phyloP scores from a whole-genome alignment of 2,888 invertebrate species.

The Aporophyla lueneburgensis region DNA sequence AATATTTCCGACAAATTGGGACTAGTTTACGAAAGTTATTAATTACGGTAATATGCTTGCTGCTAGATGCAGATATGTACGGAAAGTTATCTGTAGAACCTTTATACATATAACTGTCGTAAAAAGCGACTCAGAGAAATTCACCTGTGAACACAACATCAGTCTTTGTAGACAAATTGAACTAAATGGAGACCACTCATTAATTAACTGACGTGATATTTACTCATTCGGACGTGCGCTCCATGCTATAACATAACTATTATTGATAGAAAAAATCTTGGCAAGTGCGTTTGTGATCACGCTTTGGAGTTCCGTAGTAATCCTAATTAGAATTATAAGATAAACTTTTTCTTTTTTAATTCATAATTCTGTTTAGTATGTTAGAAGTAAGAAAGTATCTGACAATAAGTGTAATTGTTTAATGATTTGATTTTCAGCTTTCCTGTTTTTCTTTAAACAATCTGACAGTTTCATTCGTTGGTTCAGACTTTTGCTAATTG shows the following conservation, averaged over 20 bases:
- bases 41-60: too few relatives aligned
- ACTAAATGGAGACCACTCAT: conserved; percentile 20
- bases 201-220: conserved; percentile 36
- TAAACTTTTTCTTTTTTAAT: too few relatives aligned
- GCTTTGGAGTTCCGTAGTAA: conserved; percentile 15
- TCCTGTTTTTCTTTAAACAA: background rate
- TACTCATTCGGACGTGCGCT: conserved; percentile 31
- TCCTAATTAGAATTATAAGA: too few relatives aligned
- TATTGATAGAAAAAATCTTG: conserved; percentile 2
- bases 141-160: background rate
- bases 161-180: conserved; percentile 9
- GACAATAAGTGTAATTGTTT: background rate
- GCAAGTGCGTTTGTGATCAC: background rate
- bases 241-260: background rate
- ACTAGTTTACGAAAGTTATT: too few relatives aligned
- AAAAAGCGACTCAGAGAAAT: background rate
- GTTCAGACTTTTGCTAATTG: background rate
- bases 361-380: background rate
- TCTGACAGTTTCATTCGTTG: background rate
- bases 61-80: too few relatives aligned
- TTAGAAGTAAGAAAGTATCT: background rate
- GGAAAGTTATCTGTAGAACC: too few relatives aligned
- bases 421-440: background rate
- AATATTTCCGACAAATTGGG: too few relatives aligned
- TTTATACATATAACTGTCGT: too few relatives aligned